Conservation (phyloP, 1,140 invertebrate genomes). For the Drosophila subpulchrella region DNA sequence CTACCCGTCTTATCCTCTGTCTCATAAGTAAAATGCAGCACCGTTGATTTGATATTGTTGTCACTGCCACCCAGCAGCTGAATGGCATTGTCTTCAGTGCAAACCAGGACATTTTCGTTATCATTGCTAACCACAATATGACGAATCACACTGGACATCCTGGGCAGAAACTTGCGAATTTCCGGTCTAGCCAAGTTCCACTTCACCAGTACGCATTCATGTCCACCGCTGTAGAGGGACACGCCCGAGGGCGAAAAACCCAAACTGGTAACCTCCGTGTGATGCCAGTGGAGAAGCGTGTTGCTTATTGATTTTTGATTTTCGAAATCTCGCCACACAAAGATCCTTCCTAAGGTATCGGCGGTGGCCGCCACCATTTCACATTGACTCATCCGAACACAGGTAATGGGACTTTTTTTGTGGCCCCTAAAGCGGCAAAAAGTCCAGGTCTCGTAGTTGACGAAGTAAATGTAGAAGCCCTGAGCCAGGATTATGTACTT, state of each 20-base stretch:
- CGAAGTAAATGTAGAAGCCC: constrained; percentile 73
- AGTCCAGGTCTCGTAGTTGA: constrained; percentile 73
- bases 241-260: constrained; percentile 89
- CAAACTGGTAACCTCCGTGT: constrained; percentile 89
- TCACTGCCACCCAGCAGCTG: constrained; percentile 87
- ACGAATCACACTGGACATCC: constrained; percentile 89
- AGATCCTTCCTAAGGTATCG: constrained; percentile 88
- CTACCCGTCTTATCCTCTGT: constrained; percentile 83
- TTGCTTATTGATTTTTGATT: constrained; percentile 8
- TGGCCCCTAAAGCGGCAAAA: constrained; percentile 75
- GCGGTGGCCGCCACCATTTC: constrained; percentile 90
- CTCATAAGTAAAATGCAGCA: constrained; percentile 90
- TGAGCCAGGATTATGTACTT: constrained; percentile 81
- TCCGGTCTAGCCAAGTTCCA: constrained; percentile 87
- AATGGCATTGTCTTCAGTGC: constrained; percentile 91
- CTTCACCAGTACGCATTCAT: constrained; percentile 92
- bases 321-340: constrained; percentile 88
- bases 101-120: constrained; percentile 88
- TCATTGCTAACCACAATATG: constrained; percentile 88
- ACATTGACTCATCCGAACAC: constrained; percentile 89
- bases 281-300: constrained; percentile 91
- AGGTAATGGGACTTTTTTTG: constrained; percentile 86
- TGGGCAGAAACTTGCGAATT: constrained; percentile 89
- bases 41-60: constrained; percentile 86
- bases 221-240: constrained; percentile 90